Conservation (phyloP, 2,797 vertebrate species). For the Chelonia mydas region DNA sequence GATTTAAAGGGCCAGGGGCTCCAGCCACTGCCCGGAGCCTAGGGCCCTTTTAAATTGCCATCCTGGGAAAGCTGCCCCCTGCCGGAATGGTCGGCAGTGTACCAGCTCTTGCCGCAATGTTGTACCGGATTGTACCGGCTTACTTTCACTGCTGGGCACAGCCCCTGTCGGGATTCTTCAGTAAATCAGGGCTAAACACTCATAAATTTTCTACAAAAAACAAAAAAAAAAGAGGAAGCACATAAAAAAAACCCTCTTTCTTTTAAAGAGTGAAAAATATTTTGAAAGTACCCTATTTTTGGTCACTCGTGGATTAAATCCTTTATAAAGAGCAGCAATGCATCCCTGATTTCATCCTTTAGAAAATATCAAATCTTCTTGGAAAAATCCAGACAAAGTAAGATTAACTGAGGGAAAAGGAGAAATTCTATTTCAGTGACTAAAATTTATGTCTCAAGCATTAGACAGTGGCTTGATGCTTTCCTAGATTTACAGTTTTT, state of each 20-base stretch:
- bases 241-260: background rate
- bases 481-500: slow-evolving; percentile 55
- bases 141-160: too few relatives aligned
- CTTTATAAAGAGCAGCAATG: slow-evolving; percentile 12
- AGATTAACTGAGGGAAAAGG: slow-evolving; percentile 55
- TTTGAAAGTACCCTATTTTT: background rate
- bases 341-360: slow-evolving; percentile 35
- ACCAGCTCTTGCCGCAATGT: too few relatives aligned
- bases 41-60: too few relatives aligned
- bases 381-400: slow-evolving; percentile 34
- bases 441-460: slow-evolving; percentile 60
- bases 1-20: too few relatives aligned
- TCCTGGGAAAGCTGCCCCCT: too few relatives aligned
- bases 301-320: slow-evolving; percentile 37
- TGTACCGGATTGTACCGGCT: too few relatives aligned
- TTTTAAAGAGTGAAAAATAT: background rate
- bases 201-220: fast-evolving
- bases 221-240: background rate
- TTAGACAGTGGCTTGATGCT: slow-evolving; percentile 47
- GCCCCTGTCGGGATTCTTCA: background rate
- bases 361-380: slow-evolving; percentile 59
- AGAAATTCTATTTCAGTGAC: slow-evolving; percentile 55
- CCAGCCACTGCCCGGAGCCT: too few relatives aligned
- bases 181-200: background rate
- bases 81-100: too few relatives aligned